Base-by-base conservation (phyloP, 2,797 vertebrate genomes). In the Phrynocephalus guinanensis region DNA sequence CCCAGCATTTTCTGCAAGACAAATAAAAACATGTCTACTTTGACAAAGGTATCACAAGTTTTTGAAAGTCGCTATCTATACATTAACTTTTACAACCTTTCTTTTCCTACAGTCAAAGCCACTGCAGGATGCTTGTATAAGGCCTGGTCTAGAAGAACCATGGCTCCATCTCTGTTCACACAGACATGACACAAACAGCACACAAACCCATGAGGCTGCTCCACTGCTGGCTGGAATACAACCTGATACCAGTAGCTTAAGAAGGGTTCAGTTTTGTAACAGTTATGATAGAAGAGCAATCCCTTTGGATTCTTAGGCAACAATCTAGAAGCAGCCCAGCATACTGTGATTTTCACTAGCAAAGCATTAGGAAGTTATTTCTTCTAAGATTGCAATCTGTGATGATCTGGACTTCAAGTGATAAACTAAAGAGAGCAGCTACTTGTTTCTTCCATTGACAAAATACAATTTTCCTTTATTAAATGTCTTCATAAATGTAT, bases 1-100 rank as follows among this genome's bases (percentile, higher is more conserved):
- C 97, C 97, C 95, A 98, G 97, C 98, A 98, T 98, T 96, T 97
- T 98, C 97, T 98, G 96, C 87, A 96, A 95, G 90, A 95, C 90
- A 92, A 93, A 90, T 86, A 83, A 95, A 94, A 93, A 87, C 72
- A 75, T 15, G 18, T n/a, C 71, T 89, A 30, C 38, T 90, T 48
- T 5, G 78, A 22, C n/a, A 92, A 86, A 1, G n/a, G 38, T 44
- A 84, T 44, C 2, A 56, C 13, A 75, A 28, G 24, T 52, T 68
- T 81, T 38, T 28, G 48, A 81, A 66, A 33, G 7, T 9, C 16
- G 30, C 18, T n/a, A 15, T 81, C 24, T 77, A n/a, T 83, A 28
- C 28, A 22, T n/a, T 77, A 33, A 3, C n/a, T 70, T 60, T 70
- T 30, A 38, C 10, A 30, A 33, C 15, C 30, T 83, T 73, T 33